Percentiles rank a stretch among this genome's conserved stretches.
These are phyloP conservation scores for Graptemys geographica DNA, from an alignment of 2,797 vertebrate genomes.

Conservation along the genomic window DNA sequence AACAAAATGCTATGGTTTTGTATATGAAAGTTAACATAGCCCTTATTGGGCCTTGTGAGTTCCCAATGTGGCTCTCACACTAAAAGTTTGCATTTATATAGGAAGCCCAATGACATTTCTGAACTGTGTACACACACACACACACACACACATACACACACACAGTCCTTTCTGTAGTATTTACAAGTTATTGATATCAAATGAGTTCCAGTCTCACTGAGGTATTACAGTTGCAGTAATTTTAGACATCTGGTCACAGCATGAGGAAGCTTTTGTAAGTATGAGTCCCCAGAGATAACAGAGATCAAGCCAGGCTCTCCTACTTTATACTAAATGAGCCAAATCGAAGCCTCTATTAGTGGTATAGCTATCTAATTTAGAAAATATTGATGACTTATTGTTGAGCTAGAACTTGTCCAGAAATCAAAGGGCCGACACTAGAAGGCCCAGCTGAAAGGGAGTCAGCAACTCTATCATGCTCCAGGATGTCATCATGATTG, in stretches of 20 bases:
- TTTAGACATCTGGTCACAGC: constrained; percentile 28
- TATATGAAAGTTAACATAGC: background rate
- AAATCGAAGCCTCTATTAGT: background rate
- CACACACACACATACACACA: background rate
- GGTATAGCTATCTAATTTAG: background rate
- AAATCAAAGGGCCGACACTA: background rate
- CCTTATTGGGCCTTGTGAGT: background rate
- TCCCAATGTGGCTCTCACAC: background rate
- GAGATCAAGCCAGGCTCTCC: background rate
- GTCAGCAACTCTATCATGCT: background rate
- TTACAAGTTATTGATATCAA: constrained; percentile 25
- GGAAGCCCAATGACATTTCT: background rate
- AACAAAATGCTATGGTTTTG: background rate
- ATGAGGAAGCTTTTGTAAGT: constrained; percentile 27
- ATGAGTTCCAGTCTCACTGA: constrained; percentile 17
- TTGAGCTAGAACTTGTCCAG: background rate
- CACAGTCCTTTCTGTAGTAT: background rate
- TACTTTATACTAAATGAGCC: background rate
- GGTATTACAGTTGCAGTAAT: constrained; percentile 37
- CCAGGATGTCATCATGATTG: background rate
- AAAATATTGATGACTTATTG: background rate
- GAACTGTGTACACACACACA: background rate
- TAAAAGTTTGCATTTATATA: background rate
- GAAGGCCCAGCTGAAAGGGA: background rate
- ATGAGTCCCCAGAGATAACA: background rate